A percentile compares a stretch with the other conserved stretches of the same genome.
phyloP scores from a whole-genome alignment of 2,113 vertebrate species.

The Pygoscelis adeliae region DNA sequence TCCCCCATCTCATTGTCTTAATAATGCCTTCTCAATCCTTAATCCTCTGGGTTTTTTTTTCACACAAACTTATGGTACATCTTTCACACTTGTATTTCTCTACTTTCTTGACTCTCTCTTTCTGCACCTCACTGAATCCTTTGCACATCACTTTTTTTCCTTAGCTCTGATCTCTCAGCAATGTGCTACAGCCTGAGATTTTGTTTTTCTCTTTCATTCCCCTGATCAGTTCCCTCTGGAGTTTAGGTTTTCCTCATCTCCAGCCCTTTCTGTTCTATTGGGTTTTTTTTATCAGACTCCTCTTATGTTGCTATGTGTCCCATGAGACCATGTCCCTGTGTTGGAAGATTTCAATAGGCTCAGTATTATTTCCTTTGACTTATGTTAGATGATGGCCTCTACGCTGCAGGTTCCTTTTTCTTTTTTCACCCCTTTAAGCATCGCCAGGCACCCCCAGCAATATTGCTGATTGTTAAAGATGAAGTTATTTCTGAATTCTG shows the following conservation, averaged over 20 bases:
- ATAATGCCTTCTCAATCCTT: not conserved
- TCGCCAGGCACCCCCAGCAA: not conserved
- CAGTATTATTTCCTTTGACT: not conserved
- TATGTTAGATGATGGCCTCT: not conserved
- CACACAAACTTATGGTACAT: not conserved
- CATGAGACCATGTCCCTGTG: not conserved
- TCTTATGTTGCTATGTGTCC: not conserved
- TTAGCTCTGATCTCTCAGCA: not conserved
- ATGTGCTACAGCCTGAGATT: not conserved
- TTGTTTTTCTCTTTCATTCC: not conserved
- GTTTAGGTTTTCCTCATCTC: not conserved
- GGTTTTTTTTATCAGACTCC: not conserved
- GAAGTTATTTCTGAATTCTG: not conserved
- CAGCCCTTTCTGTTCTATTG: not conserved
- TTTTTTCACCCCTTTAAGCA: not conserved
- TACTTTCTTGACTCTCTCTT: not conserved
- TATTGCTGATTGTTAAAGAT: not conserved
- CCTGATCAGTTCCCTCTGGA: not conserved
- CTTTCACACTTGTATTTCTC: not conserved
- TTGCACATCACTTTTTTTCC: not conserved
- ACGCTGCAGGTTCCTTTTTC: not conserved
- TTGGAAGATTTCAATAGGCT: not conserved
- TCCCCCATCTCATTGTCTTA: not conserved
- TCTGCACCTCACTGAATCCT: not conserved
- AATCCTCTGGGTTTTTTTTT: not conserved